A percentile compares a stretch with the other conserved stretches of the same genome.
phyloP scores from a whole-genome alignment of 2,888 invertebrate species.

The Hypomecis punctinalis region DNA sequence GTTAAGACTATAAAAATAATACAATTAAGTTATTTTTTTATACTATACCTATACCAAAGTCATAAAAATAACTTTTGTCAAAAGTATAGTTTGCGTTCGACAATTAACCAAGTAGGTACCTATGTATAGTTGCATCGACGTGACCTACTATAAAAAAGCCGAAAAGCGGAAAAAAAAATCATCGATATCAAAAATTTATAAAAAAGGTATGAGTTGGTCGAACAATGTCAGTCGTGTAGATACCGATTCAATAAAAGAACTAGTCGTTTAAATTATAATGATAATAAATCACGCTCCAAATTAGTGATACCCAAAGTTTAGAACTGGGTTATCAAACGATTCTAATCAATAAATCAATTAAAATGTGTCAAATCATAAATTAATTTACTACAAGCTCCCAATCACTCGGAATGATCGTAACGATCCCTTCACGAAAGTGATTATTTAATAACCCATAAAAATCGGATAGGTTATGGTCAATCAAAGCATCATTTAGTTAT shows the following conservation, averaged over 20 bases:
- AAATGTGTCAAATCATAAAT: conserved; percentile 31
- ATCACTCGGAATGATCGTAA: conserved; percentile 26
- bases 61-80: too few species aligned
- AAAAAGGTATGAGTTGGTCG: too few species aligned
- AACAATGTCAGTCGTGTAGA: neutral
- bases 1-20: too few species aligned
- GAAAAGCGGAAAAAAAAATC: too few species aligned
- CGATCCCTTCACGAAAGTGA: conserved; percentile 32
- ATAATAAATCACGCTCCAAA: conserved; percentile 12
- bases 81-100: too few species aligned
- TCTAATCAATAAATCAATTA: conserved; percentile 23
- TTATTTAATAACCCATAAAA: conserved; percentile 45
- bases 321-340: conserved; percentile 22
- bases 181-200: too few species aligned
- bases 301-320: conserved; percentile 1
- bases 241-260: neutral
- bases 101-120: too few species aligned
- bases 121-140: too few species aligned
- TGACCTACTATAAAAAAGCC: too few species aligned
- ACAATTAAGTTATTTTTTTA: too few species aligned
- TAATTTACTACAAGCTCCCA: conserved; percentile 34
- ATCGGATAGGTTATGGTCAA: conserved; percentile 53
- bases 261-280: neutral
- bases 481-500: conserved; percentile 49
- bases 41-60: too few species aligned